phyloP scores from a whole-genome alignment of 2,888 invertebrate genomes.

The Lasioglossum calceatum region DNA sequence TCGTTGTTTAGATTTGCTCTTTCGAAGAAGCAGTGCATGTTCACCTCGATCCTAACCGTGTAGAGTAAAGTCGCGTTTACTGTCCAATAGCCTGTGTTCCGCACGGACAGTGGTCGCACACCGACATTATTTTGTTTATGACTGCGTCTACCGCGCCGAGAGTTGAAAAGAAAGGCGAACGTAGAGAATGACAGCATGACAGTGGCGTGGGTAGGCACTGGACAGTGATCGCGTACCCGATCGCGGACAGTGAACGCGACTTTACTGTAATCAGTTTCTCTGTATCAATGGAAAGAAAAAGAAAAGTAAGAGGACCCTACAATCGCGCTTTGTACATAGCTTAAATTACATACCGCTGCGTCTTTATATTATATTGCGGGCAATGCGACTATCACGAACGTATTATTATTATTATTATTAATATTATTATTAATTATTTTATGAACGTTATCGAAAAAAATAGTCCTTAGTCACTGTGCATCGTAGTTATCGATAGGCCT shows the following conservation, averaged over 20 bases:
- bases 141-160: too few relatives aligned
- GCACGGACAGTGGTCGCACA: too few relatives aligned
- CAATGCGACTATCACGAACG: slow-evolving; percentile 63
- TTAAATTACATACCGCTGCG: slow-evolving; percentile 69
- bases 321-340: slow-evolving; percentile 83
- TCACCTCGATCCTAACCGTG: neutral
- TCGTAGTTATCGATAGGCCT: slow-evolving; percentile 65
- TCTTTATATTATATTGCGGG: slow-evolving; percentile 69
- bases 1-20: neutral
- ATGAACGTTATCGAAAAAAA: slow-evolving; percentile 71
- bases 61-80: too few relatives aligned
- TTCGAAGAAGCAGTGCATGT: neutral
- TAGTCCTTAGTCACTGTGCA: slow-evolving; percentile 70
- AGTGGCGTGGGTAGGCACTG: too few relatives aligned
- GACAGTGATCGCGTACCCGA: too few relatives aligned
- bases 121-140: too few relatives aligned
- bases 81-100: too few relatives aligned
- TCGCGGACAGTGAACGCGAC: too few relatives aligned
- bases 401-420: slow-evolving; percentile 75
- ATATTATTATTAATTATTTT: slow-evolving; percentile 75
- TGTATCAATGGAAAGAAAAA: neutral
- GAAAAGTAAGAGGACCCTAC: slow-evolving; percentile 69
- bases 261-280: slow-evolving; percentile 23
- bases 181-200: too few relatives aligned
- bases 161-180: too few relatives aligned